phyloP scores from a whole-genome alignment of 2,888 invertebrate genomes.

The Apamea sordens region DNA sequence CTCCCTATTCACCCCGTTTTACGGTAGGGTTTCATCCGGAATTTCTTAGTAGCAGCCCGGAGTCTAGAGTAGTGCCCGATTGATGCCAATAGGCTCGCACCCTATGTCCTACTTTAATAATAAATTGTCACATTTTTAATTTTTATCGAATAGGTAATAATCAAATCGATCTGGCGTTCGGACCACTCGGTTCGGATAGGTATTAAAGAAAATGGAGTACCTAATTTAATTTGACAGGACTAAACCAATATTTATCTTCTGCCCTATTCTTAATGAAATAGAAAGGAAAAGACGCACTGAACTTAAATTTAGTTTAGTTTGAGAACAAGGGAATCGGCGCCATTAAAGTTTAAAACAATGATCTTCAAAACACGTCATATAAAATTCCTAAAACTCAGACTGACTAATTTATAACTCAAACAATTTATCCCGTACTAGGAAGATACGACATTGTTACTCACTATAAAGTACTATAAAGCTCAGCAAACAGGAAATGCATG shows the following conservation, averaged over 20 bases:
- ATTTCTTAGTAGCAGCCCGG: no score
- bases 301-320: no score
- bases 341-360: background rate
- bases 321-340: no score
- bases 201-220: no score
- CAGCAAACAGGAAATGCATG: constrained; percentile 61
- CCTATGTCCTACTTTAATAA: background rate
- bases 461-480: constrained; percentile 36
- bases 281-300: no score
- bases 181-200: no score
- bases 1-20: no score
- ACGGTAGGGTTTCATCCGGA: no score
- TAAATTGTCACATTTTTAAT: constrained; percentile 8
- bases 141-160: constrained; percentile 13
- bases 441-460: constrained; percentile 26
- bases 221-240: no score
- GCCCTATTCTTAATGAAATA: no score
- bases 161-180: constrained; percentile 7
- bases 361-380: constrained; percentile 2
- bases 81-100: background rate
- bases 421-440: constrained; percentile 25
- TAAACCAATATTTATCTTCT: no score
- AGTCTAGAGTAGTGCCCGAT: background rate
- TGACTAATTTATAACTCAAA: background rate
- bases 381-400: background rate